Conservation (phyloP, 1,140 invertebrate genomes). For the Heliothis virescens region DNA sequence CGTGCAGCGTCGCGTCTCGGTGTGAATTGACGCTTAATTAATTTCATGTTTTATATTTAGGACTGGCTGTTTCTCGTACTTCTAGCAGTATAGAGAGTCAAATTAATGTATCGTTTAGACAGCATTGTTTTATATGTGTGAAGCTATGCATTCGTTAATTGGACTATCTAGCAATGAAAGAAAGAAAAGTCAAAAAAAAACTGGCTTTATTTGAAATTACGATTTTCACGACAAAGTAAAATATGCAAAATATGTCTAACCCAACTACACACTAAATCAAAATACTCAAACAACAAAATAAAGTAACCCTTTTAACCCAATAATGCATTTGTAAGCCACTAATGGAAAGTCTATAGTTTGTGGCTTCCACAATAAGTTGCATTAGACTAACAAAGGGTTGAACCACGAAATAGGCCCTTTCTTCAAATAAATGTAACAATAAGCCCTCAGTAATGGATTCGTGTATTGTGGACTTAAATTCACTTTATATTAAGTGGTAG, state of each 20-base stretch:
- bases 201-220: no score
- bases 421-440: constrained; percentile 29
- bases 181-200: no score
- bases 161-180: no score
- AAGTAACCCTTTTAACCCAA: constrained; percentile 4
- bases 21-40: no score
- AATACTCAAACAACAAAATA: background rate
- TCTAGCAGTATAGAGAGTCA: no score
- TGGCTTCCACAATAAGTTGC: constrained; percentile 19
- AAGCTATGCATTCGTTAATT: no score
- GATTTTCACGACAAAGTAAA: no score
- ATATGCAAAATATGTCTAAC: background rate
- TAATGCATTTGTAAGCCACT: constrained; percentile 14
- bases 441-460: background rate
- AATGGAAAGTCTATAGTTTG: constrained; percentile 35
- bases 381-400: constrained; percentile 35
- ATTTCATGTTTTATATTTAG: no score
- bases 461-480: background rate
- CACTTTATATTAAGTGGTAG: background rate
- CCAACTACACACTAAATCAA: background rate
- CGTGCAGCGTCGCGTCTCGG: no score
- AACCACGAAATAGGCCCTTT: constrained; percentile 17
- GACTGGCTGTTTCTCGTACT: no score
- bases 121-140: no score
- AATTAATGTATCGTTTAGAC: no score